phyloP scores from a whole-genome alignment of 2,113 vertebrate genomes.

The Strix aluco region DNA sequence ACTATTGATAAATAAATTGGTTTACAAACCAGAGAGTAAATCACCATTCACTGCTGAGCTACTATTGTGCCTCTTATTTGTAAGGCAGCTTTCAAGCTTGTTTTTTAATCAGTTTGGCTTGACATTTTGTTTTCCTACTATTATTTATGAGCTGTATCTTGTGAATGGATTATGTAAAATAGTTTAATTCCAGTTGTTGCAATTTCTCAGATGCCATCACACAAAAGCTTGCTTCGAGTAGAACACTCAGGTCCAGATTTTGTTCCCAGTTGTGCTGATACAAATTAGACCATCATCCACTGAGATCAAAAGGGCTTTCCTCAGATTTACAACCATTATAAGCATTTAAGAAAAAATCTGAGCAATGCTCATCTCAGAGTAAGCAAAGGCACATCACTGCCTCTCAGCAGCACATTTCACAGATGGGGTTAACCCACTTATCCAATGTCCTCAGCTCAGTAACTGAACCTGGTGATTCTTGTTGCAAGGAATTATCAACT shows the following conservation, averaged over 20 bases:
- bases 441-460: neutral
- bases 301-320: constrained; percentile 15
- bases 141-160: constrained; percentile 58
- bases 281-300: neutral
- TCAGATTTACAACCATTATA: neutral
- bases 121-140: constrained; percentile 44
- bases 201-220: constrained; percentile 36
- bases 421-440: neutral
- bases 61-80: constrained; percentile 41
- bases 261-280: neutral
- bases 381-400: neutral
- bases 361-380: neutral
- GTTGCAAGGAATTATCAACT: neutral
- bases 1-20: constrained; percentile 42
- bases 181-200: constrained; percentile 41
- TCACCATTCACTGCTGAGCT: constrained; percentile 21
- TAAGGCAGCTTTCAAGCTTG: constrained; percentile 32
- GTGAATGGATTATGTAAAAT: constrained; percentile 61
- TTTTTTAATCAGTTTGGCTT: constrained; percentile 47
- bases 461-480: neutral
- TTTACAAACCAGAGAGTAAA: constrained; percentile 28
- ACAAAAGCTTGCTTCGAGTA: neutral
- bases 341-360: neutral
- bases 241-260: constrained; percentile 6
- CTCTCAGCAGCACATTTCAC: neutral